These are phyloP conservation scores for Bos taurus DNA, from an alignment of 2,113 vertebrate species.

Conservation along the genomic window DNA sequence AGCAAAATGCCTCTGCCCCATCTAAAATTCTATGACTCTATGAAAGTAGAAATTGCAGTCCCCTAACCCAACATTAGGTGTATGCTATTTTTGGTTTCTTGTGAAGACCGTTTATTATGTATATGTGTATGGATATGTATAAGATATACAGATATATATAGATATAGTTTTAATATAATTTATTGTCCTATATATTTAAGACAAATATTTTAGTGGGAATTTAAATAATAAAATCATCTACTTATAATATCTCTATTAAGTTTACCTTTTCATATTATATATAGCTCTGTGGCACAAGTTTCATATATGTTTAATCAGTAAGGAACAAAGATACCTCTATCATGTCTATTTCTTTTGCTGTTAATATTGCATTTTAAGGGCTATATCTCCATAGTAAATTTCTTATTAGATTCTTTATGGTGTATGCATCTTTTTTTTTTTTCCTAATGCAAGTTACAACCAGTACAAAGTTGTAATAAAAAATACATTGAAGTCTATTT, in stretches of 20 bases:
- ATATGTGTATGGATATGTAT: slow-evolving; percentile 61
- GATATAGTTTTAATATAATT: slow-evolving; percentile 75
- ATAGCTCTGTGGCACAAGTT: slow-evolving; percentile 81
- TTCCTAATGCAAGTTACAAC: slow-evolving; percentile 73
- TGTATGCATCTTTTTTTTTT: slow-evolving; percentile 58
- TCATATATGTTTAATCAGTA: slow-evolving; percentile 81
- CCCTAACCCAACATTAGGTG: slow-evolving; percentile 81
- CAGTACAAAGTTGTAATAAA: slow-evolving; percentile 80
- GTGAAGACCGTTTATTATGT: slow-evolving; percentile 77
- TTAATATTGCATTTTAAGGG: slow-evolving; percentile 81
- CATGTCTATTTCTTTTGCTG: slow-evolving; percentile 77
- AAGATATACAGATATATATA: slow-evolving; percentile 70
- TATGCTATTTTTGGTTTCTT: slow-evolving; percentile 81
- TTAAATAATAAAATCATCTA: slow-evolving; percentile 82
- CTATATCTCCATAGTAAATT: slow-evolving; percentile 71
- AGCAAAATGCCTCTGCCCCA: slow-evolving; percentile 70
- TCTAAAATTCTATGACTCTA: slow-evolving; percentile 71
- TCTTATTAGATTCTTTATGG: slow-evolving; percentile 79
- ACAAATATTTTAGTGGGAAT: slow-evolving; percentile 81
- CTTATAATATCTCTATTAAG: slow-evolving; percentile 83
- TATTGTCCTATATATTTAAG: slow-evolving; percentile 76
- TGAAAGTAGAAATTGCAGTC: slow-evolving; percentile 78
- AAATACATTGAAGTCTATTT: slow-evolving; percentile 73
- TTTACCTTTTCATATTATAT: slow-evolving; percentile 79
- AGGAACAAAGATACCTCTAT: slow-evolving; percentile 77